A percentile compares a stretch with the other conserved stretches of the same genome.
These are phyloP conservation scores for Himalopsyche phryganea DNA, from an alignment of 1,140 invertebrate genomes.

Conservation along the genomic window DNA sequence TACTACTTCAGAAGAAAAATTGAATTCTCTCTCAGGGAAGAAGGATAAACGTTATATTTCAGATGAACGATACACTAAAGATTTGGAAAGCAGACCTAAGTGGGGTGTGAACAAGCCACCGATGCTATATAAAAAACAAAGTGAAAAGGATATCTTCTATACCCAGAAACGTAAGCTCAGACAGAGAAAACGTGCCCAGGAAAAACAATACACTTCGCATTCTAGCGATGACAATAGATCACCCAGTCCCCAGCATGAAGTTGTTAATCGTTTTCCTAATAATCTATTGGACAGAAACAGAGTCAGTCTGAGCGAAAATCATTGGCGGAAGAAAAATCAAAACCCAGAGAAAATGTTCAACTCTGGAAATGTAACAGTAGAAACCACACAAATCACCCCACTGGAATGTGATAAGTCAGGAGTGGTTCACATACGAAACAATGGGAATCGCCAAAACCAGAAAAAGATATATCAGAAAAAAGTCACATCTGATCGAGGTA, in stretches of 20 bases:
- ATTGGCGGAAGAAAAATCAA: slow-evolving; percentile 47
- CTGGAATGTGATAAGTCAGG: slow-evolving; percentile 41
- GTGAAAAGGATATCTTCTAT: slow-evolving; percentile 72
- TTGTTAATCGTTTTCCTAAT: slow-evolving; percentile 39
- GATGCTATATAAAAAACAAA: slow-evolving; percentile 71
- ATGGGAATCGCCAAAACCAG: slow-evolving; percentile 33
- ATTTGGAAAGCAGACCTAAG: slow-evolving; percentile 59
- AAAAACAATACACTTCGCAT: slow-evolving; percentile 52
- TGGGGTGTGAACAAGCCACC: slow-evolving; percentile 67
- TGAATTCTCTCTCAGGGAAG: slow-evolving; percentile 37
- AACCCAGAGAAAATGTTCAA: slow-evolving; percentile 40
- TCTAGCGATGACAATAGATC: slow-evolving; percentile 59
- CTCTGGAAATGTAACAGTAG: slow-evolving; percentile 34
- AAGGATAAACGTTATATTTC: slow-evolving; percentile 52
- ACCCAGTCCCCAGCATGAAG: slow-evolving; percentile 47
- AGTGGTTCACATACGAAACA: slow-evolving; percentile 39
- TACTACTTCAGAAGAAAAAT: slow-evolving; percentile 47
- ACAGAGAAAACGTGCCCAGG: slow-evolving; percentile 51
- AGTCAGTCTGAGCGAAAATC: slow-evolving; percentile 48
- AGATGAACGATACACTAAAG: slow-evolving; percentile 51
- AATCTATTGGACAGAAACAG: slow-evolving; percentile 38
- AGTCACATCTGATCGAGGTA: slow-evolving; percentile 41
- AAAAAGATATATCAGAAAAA: slow-evolving; percentile 39
- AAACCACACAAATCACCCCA: slow-evolving; percentile 38
- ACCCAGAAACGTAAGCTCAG: slow-evolving; percentile 61